Evolutionary conservation across 2,797 vertebrate genomes (phyloP).

Genomic region (Channallabes apus): DNA sequence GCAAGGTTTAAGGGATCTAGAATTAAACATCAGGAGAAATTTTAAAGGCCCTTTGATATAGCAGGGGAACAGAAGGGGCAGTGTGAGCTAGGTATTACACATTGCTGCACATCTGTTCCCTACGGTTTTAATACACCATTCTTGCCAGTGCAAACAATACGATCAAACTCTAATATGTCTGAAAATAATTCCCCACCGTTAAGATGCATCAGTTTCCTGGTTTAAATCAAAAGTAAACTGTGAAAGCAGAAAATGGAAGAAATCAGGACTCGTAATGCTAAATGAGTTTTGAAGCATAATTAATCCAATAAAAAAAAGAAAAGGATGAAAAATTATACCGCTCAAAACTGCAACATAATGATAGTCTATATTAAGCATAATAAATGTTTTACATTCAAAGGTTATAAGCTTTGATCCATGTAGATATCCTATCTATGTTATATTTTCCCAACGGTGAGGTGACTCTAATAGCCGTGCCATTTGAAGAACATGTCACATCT

Average conservation of each 20-base stretch:
- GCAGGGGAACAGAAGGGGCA: slow-evolving; percentile 61
- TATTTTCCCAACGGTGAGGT: slow-evolving; percentile 31
- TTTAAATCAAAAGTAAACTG: slow-evolving; percentile 8
- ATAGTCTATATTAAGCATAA: slow-evolving; percentile 2
- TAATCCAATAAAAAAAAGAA: neutral
- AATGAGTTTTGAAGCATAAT: neutral
- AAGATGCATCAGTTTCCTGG: neutral
- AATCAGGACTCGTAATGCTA: neutral
- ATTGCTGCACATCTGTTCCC: slow-evolving; percentile 59
- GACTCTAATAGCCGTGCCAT: slow-evolving; percentile 47
- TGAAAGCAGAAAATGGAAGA: neutral
- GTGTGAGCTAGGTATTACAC: slow-evolving; percentile 51
- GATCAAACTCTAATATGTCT: slow-evolving; percentile 41
- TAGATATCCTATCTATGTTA: slow-evolving; percentile 27
- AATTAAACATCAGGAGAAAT: slow-evolving; percentile 64
- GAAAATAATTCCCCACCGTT: slow-evolving; percentile 32
- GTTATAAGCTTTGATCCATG: slow-evolving; percentile 24
- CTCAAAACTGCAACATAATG: slow-evolving; percentile 20
- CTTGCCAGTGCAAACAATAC: slow-evolving; percentile 49
- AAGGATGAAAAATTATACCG: slow-evolving; percentile 5
- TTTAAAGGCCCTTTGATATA: slow-evolving; percentile 57
- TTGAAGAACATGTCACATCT: slow-evolving; percentile 47
- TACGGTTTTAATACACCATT: slow-evolving; percentile 61
- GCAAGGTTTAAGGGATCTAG: slow-evolving; percentile 64
- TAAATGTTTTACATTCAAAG: slow-evolving; percentile 16